phyloP scores from a whole-genome alignment of 1,140 invertebrate species.

The Scaptodrosophila lebanonensis region DNA sequence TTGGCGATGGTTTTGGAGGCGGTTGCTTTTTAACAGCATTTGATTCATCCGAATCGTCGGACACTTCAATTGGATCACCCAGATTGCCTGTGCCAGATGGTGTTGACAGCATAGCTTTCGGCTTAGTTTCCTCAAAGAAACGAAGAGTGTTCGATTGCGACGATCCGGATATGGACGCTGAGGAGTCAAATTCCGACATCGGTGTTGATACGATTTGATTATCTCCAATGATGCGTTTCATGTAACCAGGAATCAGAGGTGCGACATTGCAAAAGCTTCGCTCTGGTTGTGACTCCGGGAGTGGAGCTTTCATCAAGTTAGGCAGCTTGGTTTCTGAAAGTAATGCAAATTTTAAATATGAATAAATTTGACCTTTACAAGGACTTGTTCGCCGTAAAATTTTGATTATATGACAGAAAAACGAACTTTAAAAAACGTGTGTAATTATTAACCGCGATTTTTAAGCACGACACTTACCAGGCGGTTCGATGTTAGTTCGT shows the following conservation, averaged over 20 bases:
- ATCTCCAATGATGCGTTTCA: conserved; percentile 27
- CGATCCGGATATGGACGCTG: no score
- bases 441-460: no score
- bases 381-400: no score
- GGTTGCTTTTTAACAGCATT: background rate
- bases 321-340: conserved; percentile 13
- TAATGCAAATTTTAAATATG: background rate
- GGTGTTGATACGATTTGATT: no score
- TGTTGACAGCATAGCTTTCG: background rate
- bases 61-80: conserved; percentile 68
- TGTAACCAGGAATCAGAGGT: conserved; percentile 59
- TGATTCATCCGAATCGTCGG: conserved; percentile 55
- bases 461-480: conserved; percentile 16
- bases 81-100: conserved; percentile 37
- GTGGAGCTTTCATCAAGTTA: background rate
- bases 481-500: background rate
- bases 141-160: no score
- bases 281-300: conserved; percentile 22
- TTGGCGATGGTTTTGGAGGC: background rate
- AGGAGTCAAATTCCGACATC: no score
- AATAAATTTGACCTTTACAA: background rate
- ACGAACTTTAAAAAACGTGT: no score
- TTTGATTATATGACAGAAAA: no score
- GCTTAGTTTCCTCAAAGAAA: no score
- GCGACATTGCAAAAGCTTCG: conserved; percentile 70